These are phyloP conservation scores for Carassius carassius DNA, from an alignment of 2,113 vertebrate genomes.

Conservation along the genomic window DNA sequence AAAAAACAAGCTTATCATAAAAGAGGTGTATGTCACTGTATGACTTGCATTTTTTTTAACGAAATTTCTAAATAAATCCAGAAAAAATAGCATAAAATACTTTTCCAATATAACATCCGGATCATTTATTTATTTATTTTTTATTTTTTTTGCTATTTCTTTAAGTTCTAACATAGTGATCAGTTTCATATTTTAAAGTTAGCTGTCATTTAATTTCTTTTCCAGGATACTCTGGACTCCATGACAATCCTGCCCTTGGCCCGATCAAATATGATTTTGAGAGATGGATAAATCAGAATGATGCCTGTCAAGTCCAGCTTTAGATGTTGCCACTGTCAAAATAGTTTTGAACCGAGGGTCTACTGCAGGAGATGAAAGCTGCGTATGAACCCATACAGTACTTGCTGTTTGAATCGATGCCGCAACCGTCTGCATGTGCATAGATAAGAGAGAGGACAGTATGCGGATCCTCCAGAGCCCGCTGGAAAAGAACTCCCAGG, in stretches of 20 bases:
- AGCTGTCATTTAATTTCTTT: not conserved
- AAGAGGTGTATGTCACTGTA: not conserved
- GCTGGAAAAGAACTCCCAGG: constrained; percentile 58
- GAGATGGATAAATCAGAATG: not conserved
- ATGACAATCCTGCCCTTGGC: not conserved
- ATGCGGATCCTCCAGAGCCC: constrained; percentile 32
- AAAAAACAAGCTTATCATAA: too few species aligned
- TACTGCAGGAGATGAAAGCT: constrained; percentile 39
- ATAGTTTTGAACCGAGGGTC: constrained; percentile 22
- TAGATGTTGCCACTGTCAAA: constrained; percentile 16
- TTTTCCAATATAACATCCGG: not conserved
- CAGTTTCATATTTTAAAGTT: not conserved
- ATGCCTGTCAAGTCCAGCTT: constrained; percentile 31
- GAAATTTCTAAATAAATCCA: not conserved
- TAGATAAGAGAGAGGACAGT: constrained; percentile 62
- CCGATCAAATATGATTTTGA: constrained; percentile 19
- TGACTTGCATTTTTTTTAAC: not conserved
- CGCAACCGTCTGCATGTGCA: constrained; percentile 54
- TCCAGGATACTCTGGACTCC: not conserved
- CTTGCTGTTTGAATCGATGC: constrained; percentile 64
- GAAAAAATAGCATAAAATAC: not conserved
- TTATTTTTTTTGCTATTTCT: not conserved
- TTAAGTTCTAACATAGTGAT: not conserved
- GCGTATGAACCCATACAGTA: constrained; percentile 55
- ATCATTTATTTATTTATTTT: not conserved